Base-by-base conservation (phyloP, 2,888 invertebrate species). In the Idaea aversata region DNA sequence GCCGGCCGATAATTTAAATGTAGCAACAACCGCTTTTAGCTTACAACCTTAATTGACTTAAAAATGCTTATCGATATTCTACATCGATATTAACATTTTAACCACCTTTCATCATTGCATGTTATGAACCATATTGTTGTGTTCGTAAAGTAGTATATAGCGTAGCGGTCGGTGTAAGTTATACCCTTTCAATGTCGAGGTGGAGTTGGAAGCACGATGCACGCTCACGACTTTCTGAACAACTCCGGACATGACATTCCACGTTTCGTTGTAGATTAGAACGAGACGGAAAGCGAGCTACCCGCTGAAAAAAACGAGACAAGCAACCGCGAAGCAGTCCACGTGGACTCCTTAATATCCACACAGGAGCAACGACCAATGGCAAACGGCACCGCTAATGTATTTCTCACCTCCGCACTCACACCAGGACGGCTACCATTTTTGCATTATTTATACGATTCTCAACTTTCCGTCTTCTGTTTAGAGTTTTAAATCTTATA, bases 371-470 rank as follows among this genome's bases (percentile, higher is more conserved):
- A 86, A 87, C 90, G 91, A 91, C 93, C 93, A 93, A 93, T 93
- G 87, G 93, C 88, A 91, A 91, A 91, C 91, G 90, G 90, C 86
- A 92, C 90, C 91, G 89, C 93, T 93, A 93, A 93, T 93, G 93
- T 93, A 93, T 93, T 93, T 93, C 93, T 93, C 93, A 93, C 93
- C 93, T 93, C 91, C 90, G 90, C 91, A 91, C 93, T 90, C 93
- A 92, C 91, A 91, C 91, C 88, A 88, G 82, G 83, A 82, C 82
- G 75, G 83, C 83, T 86, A 85, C 85, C 85, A 88, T 86, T 88
- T 86, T 81, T 84, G 76, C 71, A 85, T 82, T 80, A 84, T 82
- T 82, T 81, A 85, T 79, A 76, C 84, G 80, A 89, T 83, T 88
- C 76, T 88, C 82, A 85, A 86, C 91, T 88, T 85, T 90, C 76